Evolutionary conservation across 2,113 vertebrate species (phyloP), one percentile per base, ranked within the genome.

Genomic region (Cyprinodon tularosa): DNA sequence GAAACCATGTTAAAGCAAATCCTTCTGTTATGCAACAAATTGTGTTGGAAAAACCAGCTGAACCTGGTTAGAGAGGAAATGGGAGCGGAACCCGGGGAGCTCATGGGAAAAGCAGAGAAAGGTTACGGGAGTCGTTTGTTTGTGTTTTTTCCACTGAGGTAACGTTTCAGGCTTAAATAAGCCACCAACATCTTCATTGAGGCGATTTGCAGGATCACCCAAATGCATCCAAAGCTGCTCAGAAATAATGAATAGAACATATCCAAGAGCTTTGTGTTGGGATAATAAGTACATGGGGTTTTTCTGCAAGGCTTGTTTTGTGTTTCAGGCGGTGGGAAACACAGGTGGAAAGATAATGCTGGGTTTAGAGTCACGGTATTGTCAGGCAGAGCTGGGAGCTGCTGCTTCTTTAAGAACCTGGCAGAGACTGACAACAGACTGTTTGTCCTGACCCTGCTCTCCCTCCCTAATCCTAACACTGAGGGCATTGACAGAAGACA

Each of bases 111-210:
- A 65, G 69, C 42, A 14, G 22, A 10, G n/a, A 78, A 79, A 84
- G 17, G 68, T 11, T 4, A 76, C n/a, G 50, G 67, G 71, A 71
- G 66, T 29, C 37, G 79, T 83, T 72, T 70, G 66, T 89, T 76
- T 63, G 8, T 12, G 2, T 12, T 29, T 63, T 57, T 17, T 63
- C 69, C 48, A n/a, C 39, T 69, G 61, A 78, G 83, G 40, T 88
- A 71, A 72, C 77, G 59, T 92, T 90, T 90, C 88, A 90, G 72
- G 62, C 60, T 72, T 40, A 80, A 59, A 72, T 74, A 44, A 76
- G 66, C 70, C 62, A 68, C n/a, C 50, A 15, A 29, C 4, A 9
- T 29, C 70, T 77, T 68, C 29, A 60, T 80, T 82, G 74, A 87
- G 40, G 36, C 63, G 48, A 53, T 53, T 53, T n/a, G 17, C n/a